phyloP scores from a whole-genome alignment of 1,140 invertebrate genomes.

The Adoxophyes honmai region DNA sequence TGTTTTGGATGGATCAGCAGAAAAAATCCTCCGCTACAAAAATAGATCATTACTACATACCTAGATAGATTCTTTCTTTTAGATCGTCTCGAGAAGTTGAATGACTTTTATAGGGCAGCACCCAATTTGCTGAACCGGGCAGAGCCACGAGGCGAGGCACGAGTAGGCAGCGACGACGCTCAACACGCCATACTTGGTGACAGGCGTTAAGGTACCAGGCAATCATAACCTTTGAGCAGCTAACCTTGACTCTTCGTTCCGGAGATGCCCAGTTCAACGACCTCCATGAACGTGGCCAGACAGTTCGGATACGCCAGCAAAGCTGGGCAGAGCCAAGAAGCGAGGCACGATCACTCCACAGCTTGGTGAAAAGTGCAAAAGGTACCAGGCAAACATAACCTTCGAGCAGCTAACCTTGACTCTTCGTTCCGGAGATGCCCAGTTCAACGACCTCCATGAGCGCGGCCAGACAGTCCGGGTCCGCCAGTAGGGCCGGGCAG shows the following conservation, averaged over 20 bases:
- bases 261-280: constrained; percentile 98
- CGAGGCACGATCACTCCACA: constrained; percentile 93
- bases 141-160: constrained; percentile 94
- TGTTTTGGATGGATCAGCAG: no score
- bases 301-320: constrained; percentile 95
- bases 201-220: background rate
- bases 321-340: constrained; percentile 87
- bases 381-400: background rate
- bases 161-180: constrained; percentile 97
- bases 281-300: constrained; percentile 94
- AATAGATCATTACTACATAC: no score
- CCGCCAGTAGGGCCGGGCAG: constrained; percentile 83
- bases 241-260: constrained; percentile 90
- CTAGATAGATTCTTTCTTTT: no score
- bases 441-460: constrained; percentile 98
- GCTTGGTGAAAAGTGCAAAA: no score
- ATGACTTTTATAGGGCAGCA: no score
- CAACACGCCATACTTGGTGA: no score
- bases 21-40: no score
- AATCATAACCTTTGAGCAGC: background rate
- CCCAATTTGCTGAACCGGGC: no score
- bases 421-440: constrained; percentile 97
- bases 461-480: constrained; percentile 94
- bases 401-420: constrained; percentile 73
- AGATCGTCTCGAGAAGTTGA: no score